phyloP scores from a whole-genome alignment of 2,113 vertebrate species.

The Hippocampus comes region DNA sequence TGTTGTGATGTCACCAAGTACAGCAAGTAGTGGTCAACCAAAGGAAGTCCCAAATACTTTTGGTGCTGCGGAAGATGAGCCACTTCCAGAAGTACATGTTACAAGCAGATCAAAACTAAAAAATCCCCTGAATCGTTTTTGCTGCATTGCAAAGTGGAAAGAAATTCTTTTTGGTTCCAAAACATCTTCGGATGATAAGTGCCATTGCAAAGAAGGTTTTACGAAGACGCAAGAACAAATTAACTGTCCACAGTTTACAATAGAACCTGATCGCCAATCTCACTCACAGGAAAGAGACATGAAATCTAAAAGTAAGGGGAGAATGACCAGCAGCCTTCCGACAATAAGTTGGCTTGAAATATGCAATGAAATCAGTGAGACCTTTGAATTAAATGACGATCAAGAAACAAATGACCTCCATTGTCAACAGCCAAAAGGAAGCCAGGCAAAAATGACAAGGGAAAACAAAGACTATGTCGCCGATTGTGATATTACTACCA shows the following conservation, averaged over 20 bases:
- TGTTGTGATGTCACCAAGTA: neutral
- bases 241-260: neutral
- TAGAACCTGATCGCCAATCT: neutral
- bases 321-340: neutral
- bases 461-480: constrained; percentile 3
- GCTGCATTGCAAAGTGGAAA: constrained; percentile 60
- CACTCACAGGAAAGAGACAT: neutral
- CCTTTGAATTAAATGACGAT: constrained; percentile 4
- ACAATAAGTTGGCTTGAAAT: neutral
- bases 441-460: neutral
- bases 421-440: neutral
- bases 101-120: neutral
- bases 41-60: neutral
- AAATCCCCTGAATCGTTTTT: constrained; percentile 32
- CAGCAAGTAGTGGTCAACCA: neutral
- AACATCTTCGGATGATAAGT: constrained; percentile 15
- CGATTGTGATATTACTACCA: constrained; percentile 1
- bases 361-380: neutral
- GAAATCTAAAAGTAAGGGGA: neutral
- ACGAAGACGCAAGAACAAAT: neutral
- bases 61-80: neutral
- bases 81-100: neutral
- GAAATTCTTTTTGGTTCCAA: constrained; percentile 15
- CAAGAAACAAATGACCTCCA: neutral
- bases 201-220: constrained; percentile 12